Evolutionary conservation across 2,113 vertebrate genomes (phyloP), one percentile per base, ranked within the genome.

Genomic region (Phoxinus phoxinus): DNA sequence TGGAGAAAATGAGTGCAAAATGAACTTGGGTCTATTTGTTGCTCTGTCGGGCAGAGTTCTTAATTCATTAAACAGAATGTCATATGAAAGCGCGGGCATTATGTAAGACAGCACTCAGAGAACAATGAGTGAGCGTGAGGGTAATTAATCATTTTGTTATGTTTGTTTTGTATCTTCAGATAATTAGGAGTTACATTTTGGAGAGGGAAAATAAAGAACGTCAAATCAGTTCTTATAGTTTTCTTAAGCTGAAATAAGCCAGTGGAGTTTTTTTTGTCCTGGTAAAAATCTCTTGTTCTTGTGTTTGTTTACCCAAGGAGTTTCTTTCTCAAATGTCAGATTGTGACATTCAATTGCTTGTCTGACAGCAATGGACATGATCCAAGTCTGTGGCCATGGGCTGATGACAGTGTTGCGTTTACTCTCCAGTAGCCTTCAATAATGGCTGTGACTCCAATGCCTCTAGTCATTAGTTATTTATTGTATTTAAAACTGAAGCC

Each of bases 31-130:
- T 37, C 19, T 25, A 37, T 78, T 72, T 72, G 48, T 58, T 81
- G n/a, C 23, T 85, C 11, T 56, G 75, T 59, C 23, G n/a, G 3
- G 6, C 46, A 48, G 25, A 17, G 35, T n/a, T 71, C 15, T 59
- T 58, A 72, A 56, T 71, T 41, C 37, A 77, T 56, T 84, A 75
- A 25, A 53, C 15, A 5, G 58, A 65, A 48, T 44, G 17, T 23
- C 61, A 32, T 6, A 48, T 30, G 25, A 51, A 63, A 69, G 13
- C 41, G 67, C 83, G 32, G 76, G 23, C 48, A 79, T 88, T 88
- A 87, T 77, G 79, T 87, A 85, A 90, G 77, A 74, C 73, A 58
- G 44, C 51, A 59, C 69, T 86, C 59, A 21, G 21, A 78, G 46
- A 73, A 61, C 21, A 61, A 61, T 56, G 44, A 73, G 21, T 46